Base-by-base conservation (phyloP, 1,140 invertebrate species). In the Brachionus plicatilis region DNA sequence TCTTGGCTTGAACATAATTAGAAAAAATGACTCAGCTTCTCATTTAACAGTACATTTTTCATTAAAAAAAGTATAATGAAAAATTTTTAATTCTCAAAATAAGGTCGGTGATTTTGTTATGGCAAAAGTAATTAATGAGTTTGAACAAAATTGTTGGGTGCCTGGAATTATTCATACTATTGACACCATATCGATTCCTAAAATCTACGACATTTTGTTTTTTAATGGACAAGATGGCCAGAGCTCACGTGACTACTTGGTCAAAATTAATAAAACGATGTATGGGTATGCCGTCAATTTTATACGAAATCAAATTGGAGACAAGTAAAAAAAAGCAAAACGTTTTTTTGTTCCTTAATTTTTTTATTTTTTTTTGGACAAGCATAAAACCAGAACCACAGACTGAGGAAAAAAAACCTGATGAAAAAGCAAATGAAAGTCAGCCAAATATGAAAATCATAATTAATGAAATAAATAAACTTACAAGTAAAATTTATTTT, bases 121-220 rank as follows among this genome's bases (percentile, higher is more conserved):
- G 79, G 50, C 53, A 41, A 60, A 29, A 12, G 79, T 82, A 20
- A 65, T 82, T 24, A 82, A 82, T 37, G 79, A 82, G 14, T 82
- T 82, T 45, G 12, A 82, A 8, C 53, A 82, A 65, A 7, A 6
- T 3, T 82, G 79, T 14, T 82, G 79, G 79, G 79, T 17, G 24
- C 79, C 79, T 11, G 79, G 53, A 4, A 27, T 82, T 20, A 47
- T 82, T 20, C 79, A 82, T 14, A 43, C 24, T 24, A 65, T 82
- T 43, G 29, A 82, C 12, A 17, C 14, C 20, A 8, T 20, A 20
- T 60, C 79, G 2, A 12, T 29, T 5, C 79, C 79, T 4, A 82
- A 82, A 65, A 5, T 14, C 1, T 82, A 43, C 12, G 9, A 20
- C 6, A 37, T 82, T 41, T 68, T 82, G 14, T 65, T 82, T 82